Evolutionary conservation across 2,888 invertebrate genomes (phyloP).

Genomic region (Mystacides longicornis): DNA sequence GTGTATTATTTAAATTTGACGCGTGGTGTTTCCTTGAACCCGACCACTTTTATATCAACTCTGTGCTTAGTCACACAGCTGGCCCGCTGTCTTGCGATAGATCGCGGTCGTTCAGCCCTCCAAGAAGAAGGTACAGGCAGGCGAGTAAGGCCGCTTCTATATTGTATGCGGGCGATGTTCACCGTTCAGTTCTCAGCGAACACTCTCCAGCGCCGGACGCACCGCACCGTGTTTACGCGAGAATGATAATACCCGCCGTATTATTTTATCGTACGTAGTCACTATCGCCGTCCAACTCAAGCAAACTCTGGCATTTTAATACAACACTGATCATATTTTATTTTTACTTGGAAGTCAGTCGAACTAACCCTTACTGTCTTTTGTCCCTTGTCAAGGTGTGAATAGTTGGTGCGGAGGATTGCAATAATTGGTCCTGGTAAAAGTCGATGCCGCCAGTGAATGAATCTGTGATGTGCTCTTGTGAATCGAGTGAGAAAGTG

Average conservation of each 20-base stretch:
- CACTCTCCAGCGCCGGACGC: background rate
- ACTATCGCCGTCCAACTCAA: background rate
- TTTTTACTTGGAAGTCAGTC: no score
- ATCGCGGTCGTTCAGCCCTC: constrained; percentile 2
- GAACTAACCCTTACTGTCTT: no score
- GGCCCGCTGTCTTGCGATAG: background rate
- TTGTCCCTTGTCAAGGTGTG: no score
- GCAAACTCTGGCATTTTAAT: background rate
- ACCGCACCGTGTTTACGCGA: background rate
- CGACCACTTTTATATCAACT: background rate
- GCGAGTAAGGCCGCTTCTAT: background rate
- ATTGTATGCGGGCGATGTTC: background rate
- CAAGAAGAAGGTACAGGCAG: background rate
- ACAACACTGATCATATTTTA: no score
- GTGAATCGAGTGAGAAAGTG: no score
- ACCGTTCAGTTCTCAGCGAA: background rate
- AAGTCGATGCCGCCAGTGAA: no score
- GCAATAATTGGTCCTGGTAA: no score
- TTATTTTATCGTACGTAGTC: background rate
- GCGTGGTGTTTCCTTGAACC: background rate
- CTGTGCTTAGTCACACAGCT: background rate
- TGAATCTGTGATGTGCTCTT: background rate
- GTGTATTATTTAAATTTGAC: background rate
- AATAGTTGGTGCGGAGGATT: no score
- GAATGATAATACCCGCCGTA: no score